These are phyloP conservation scores for Rhagonycha lutea DNA, from an alignment of 2,888 invertebrate species.

Conservation along the genomic window DNA sequence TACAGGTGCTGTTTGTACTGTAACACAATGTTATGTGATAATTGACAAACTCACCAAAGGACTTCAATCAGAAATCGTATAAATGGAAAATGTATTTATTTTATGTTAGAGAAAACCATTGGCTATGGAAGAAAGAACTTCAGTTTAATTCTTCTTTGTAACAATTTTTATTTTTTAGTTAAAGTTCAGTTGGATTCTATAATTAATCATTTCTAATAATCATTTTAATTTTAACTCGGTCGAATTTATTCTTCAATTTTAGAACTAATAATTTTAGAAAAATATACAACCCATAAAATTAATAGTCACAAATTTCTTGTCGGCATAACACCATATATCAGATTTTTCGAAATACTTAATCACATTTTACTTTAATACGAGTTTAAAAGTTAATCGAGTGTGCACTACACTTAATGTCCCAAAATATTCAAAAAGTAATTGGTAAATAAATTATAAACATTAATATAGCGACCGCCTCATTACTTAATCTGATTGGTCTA, in stretches of 20 bases:
- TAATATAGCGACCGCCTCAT: slow-evolving; percentile 2
- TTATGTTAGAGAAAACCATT: background rate
- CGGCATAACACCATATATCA: background rate
- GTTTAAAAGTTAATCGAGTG: slow-evolving; percentile 2
- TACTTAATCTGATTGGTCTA: slow-evolving; percentile 1
- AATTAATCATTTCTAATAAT: no score
- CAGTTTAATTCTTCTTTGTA: no score
- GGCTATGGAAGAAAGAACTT: background rate
- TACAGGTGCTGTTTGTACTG: background rate
- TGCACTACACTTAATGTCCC: slow-evolving; percentile 4
- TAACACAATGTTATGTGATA: background rate
- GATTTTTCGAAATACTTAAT: background rate
- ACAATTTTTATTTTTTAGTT: no score
- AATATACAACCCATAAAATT: background rate
- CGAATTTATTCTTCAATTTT: background rate
- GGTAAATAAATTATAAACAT: slow-evolving; percentile 10
- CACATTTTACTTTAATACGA: background rate
- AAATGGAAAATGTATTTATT: background rate
- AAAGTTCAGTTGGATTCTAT: no score
- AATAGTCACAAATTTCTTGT: background rate
- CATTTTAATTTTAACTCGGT: no score
- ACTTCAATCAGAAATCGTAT: no score
- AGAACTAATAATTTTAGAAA: background rate
- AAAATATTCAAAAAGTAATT: slow-evolving; percentile 11
- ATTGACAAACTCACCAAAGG: background rate